These are phyloP conservation scores for Brachystomella parvula DNA, from an alignment of 1,140 invertebrate genomes.

Conservation along the genomic window DNA sequence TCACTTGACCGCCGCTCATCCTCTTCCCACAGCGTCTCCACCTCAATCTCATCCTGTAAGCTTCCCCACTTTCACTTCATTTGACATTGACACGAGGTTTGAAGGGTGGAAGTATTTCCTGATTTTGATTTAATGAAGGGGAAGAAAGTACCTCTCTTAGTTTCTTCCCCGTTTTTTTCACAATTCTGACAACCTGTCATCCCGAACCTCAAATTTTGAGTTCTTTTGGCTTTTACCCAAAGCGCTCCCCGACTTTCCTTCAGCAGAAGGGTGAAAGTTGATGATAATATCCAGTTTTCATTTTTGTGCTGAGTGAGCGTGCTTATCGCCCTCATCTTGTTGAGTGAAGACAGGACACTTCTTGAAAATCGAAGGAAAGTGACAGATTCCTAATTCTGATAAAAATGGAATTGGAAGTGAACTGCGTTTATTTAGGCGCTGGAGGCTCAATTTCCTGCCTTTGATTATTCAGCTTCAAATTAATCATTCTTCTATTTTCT, in stretches of 20 bases:
- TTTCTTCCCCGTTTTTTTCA: background rate
- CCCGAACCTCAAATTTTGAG: too few species aligned
- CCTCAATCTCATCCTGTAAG: constrained; percentile 49
- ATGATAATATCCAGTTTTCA: background rate
- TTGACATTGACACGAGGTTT: background rate
- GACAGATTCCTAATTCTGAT: background rate
- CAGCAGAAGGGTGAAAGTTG: background rate
- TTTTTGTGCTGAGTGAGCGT: too few species aligned
- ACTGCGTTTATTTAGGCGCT: background rate
- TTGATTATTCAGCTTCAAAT: background rate
- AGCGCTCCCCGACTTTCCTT: background rate
- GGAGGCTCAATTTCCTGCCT: background rate
- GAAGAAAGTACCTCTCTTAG: background rate
- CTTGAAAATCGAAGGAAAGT: background rate
- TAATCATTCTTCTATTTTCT: background rate
- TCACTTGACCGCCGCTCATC: constrained; percentile 58
- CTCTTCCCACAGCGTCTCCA: constrained; percentile 59
- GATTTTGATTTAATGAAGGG: background rate
- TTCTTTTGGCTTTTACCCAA: background rate
- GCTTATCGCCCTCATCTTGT: too few species aligned
- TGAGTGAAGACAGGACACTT: background rate
- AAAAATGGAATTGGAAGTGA: background rate
- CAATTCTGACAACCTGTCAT: background rate
- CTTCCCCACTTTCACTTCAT: constrained; percentile 4
- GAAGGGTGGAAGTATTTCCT: background rate